These are phyloP conservation scores for Pinctada fucata DNA, from an alignment of 2,888 invertebrate species.

Conservation along the genomic window DNA sequence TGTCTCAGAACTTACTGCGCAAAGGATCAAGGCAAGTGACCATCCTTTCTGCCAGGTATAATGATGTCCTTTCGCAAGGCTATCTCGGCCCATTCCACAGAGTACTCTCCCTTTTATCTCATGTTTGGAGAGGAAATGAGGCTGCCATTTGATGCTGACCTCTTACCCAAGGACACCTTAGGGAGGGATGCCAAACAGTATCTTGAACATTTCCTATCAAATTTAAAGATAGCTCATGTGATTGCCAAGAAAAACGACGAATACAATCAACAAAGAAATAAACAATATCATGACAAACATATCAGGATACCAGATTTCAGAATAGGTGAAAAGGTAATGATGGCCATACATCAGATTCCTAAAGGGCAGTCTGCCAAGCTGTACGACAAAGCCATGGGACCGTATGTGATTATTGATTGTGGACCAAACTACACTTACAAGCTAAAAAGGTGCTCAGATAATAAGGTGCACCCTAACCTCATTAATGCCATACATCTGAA, in stretches of 20 bases:
- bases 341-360: conserved; percentile 17
- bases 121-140: too few relatives aligned
- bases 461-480: background rate
- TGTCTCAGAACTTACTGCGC: conserved; percentile 18
- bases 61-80: conserved; percentile 27
- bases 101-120: too few relatives aligned
- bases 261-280: conserved; percentile 22
- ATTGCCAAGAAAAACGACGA: conserved; percentile 16
- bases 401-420: conserved; percentile 29
- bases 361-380: conserved; percentile 33
- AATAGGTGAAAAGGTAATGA: conserved; percentile 25
- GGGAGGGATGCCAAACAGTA: conserved; percentile 15
- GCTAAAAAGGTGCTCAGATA: conserved; percentile 1
- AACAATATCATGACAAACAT: conserved; percentile 25
- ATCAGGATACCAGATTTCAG: conserved; percentile 22
- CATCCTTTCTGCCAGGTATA: conserved; percentile 6
- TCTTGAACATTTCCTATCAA: conserved; percentile 25
- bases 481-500: conserved; percentile 21
- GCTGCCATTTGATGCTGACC: conserved; percentile 35
- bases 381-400: conserved; percentile 32
- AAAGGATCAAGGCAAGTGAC: conserved; percentile 27
- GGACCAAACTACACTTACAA: conserved; percentile 38
- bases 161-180: conserved; percentile 37
- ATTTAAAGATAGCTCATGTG: conserved; percentile 22
- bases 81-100: too few relatives aligned